These are phyloP conservation scores for Bothrops jararaca DNA, from an alignment of 2,113 vertebrate genomes.

Conservation along the genomic window DNA sequence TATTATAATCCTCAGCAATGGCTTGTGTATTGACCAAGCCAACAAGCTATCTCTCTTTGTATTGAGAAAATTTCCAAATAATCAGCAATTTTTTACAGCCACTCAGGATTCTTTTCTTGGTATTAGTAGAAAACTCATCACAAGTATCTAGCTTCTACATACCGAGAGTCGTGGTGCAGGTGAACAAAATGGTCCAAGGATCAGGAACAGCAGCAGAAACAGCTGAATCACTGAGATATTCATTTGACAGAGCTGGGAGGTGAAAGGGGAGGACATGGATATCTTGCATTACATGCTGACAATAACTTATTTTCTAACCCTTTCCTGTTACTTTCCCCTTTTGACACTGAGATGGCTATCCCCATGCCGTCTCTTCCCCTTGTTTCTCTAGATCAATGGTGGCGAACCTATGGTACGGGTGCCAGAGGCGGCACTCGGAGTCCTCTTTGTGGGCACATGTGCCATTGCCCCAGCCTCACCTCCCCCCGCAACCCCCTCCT, in stretches of 20 bases:
- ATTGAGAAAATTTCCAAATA: not conserved
- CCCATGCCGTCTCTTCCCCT: not conserved
- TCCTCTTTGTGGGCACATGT: no score
- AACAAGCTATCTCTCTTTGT: not conserved
- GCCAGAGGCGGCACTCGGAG: no score
- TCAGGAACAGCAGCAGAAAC: conserved; percentile 60
- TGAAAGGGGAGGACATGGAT: not conserved
- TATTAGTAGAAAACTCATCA: not conserved
- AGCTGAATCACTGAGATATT: conserved; percentile 13
- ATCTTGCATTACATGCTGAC: not conserved
- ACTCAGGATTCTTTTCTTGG: not conserved
- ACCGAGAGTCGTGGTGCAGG: conserved; percentile 66
- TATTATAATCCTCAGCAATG: not conserved
- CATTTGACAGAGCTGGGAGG: conserved; percentile 41
- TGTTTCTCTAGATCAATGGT: not conserved
- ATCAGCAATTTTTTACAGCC: not conserved
- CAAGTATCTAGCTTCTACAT: conserved; percentile 39
- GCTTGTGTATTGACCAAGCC: not conserved
- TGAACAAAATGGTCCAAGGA: conserved; percentile 57
- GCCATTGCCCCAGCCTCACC: no score
- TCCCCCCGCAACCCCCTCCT: no score
- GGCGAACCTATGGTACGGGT: no score
- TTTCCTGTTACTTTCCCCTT: not conserved
- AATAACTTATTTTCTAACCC: not conserved
- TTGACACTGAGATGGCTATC: not conserved